phyloP scores from a whole-genome alignment of 2,113 vertebrate genomes.

The Malurus cyaneus region DNA sequence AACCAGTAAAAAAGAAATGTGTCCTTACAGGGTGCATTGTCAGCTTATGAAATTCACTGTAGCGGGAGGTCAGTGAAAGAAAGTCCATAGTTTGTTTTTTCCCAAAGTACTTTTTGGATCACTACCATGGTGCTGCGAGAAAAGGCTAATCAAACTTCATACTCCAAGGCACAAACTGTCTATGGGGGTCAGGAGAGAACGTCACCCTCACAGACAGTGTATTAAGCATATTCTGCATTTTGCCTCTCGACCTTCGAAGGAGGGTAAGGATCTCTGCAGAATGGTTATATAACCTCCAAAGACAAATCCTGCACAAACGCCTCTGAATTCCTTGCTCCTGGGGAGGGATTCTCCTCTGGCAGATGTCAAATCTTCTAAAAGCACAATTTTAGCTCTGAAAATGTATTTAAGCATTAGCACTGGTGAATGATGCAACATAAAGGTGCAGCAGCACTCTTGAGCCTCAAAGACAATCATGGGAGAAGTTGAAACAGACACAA shows the following conservation, averaged over 20 bases:
- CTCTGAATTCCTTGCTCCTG: not conserved
- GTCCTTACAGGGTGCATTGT: slow-evolving; percentile 52
- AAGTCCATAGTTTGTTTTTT: slow-evolving; percentile 49
- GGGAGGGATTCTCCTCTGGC: not conserved
- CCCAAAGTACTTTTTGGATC: slow-evolving; percentile 50
- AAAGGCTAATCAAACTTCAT: slow-evolving; percentile 53
- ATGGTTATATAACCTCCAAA: not conserved
- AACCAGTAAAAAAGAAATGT: slow-evolving; percentile 64
- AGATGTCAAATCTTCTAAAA: not conserved
- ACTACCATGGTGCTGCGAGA: slow-evolving; percentile 34
- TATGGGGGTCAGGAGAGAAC: slow-evolving; percentile 38
- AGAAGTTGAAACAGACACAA: slow-evolving; percentile 37
- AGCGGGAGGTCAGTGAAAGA: slow-evolving; percentile 35
- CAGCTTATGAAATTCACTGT: slow-evolving; percentile 64
- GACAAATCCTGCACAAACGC: not conserved
- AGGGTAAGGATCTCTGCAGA: not conserved
- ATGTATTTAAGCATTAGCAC: slow-evolving; percentile 4
- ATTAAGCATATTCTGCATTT: slow-evolving; percentile 55
- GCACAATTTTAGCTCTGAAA: slow-evolving; percentile 19
- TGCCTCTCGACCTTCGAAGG: not conserved
- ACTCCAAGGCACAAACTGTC: slow-evolving; percentile 31
- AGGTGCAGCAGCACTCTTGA: slow-evolving; percentile 49
- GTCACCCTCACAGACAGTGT: not conserved
- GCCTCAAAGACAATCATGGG: not conserved
- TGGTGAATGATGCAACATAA: slow-evolving; percentile 28